A percentile compares a stretch with the other conserved stretches of the same genome.
These are phyloP conservation scores for Folsomia candida DNA, from an alignment of 2,888 invertebrate genomes.

Conservation along the genomic window DNA sequence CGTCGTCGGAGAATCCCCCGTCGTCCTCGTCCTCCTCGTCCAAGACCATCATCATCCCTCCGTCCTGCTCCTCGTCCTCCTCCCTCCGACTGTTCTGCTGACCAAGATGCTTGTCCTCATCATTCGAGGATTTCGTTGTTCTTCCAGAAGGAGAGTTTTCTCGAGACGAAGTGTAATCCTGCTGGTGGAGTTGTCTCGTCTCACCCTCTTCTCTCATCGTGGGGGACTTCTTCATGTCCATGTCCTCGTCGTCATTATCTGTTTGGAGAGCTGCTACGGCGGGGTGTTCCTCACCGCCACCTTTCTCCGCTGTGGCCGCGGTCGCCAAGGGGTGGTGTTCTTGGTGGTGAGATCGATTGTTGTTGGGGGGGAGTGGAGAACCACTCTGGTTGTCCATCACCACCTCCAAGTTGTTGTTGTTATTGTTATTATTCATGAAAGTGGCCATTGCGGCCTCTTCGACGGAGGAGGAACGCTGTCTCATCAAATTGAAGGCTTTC, in stretches of 20 bases:
- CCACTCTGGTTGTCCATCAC: not conserved
- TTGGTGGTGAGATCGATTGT: not conserved
- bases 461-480: not conserved
- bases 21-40: constrained; percentile 19
- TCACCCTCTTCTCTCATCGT: not conserved
- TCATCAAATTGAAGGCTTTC: not conserved
- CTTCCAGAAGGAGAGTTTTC: not conserved
- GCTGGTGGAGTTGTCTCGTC: not conserved
- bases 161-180: too few species aligned
- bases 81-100: not conserved
- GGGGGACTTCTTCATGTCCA: too few species aligned
- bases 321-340: too few species aligned
- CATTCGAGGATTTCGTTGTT: not conserved
- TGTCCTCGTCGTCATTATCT: too few species aligned
- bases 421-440: not conserved
- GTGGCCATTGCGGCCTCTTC: not conserved
- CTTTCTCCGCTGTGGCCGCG: not conserved
- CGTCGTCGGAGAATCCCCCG: constrained; percentile 8
- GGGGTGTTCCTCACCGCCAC: not conserved
- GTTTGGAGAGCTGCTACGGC: not conserved
- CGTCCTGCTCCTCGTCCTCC: not conserved
- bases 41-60: constrained; percentile 10
- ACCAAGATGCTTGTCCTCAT: not conserved
- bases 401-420: not conserved
- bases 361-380: not conserved